Evolutionary conservation across 2,888 invertebrate species (phyloP), one percentile per base, ranked within the genome.

Genomic region (Netelia fuscicornis): DNA sequence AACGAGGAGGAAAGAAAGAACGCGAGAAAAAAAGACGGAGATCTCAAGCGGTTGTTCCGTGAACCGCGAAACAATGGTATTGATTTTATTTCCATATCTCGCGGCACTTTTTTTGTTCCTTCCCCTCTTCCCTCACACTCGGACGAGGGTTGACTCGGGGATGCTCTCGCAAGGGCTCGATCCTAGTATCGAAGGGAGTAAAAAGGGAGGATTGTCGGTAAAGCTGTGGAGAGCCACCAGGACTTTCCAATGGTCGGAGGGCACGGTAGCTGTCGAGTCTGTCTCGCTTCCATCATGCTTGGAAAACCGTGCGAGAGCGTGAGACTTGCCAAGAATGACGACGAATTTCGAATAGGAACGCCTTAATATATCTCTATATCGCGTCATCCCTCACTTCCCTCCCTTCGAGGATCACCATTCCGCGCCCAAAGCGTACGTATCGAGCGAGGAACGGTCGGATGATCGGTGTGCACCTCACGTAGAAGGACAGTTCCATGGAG

Each of bases 61-160:
- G 88, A 92, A 92, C 92, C 92, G 91, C 92, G 92, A 93, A 93
- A 93, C 93, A 93, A 93, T 93, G 87, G 89, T 93, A 93, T 93
- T 91, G 93, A 93, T 93, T 93, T 93, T 93, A 93, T 93, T 93
- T 93, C 91, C 92, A 93, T 93, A 93, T 91, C 84, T 85, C 90
- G 89, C 87, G 85, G 86, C 79, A 20, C 20, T 20, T 20, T 76
- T 86, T 78, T 84, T 70, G 83, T 81, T 76, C 74, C 81, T 67
- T 81, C 80, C 76, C 37, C 58, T 52, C 62, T 75, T 6, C 56
- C 9, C 48, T 64, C 83, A 80, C 86, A 80, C 86, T 85, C 83
- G 85, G 48, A 81, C 84, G 83, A 86, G 82, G 84, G 81, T 37
- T 86, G 87, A 87, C 87, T 87, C 84, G 86, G 2, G 20, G 81